phyloP scores from a whole-genome alignment of 2,797 vertebrate genomes.

The Dermochelys coriacea region DNA sequence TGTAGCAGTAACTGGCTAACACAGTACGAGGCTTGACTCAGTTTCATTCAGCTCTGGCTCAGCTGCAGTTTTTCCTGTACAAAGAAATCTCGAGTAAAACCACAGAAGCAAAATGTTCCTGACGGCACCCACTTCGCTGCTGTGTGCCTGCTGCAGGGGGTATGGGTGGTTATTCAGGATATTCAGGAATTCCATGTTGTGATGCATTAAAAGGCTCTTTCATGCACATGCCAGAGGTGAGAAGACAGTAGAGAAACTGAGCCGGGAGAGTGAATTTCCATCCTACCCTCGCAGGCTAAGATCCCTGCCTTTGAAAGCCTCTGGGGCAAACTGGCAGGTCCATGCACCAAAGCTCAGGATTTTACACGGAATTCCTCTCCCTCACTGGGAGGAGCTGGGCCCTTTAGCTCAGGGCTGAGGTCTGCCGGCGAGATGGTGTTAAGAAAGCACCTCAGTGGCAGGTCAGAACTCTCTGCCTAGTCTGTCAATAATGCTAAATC shows the following conservation, averaged over 20 bases:
- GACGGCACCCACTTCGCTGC: background rate
- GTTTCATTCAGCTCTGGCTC: background rate
- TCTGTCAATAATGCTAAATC: too few species aligned
- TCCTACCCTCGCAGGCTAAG: too few species aligned
- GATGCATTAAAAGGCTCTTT: background rate
- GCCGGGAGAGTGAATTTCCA: background rate
- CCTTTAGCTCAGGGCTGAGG: background rate
- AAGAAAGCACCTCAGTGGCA: too few species aligned
- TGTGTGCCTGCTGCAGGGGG: background rate
- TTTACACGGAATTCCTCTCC: background rate
- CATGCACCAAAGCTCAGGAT: background rate
- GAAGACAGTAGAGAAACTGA: background rate
- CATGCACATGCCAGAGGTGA: background rate
- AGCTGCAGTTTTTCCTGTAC: background rate
- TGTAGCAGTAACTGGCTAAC: background rate
- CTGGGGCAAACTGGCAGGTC: too few species aligned
- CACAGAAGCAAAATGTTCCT: background rate
- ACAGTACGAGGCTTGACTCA: background rate
- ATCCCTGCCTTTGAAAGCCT: too few species aligned
- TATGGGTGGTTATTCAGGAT: background rate
- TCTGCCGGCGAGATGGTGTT: background rate
- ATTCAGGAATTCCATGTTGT: background rate
- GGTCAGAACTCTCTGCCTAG: too few species aligned
- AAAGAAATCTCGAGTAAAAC: background rate
- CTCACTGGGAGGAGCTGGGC: too few species aligned